Conservation (phyloP, 2,113 vertebrate genomes). For the Brienomyrus brachyistius region DNA sequence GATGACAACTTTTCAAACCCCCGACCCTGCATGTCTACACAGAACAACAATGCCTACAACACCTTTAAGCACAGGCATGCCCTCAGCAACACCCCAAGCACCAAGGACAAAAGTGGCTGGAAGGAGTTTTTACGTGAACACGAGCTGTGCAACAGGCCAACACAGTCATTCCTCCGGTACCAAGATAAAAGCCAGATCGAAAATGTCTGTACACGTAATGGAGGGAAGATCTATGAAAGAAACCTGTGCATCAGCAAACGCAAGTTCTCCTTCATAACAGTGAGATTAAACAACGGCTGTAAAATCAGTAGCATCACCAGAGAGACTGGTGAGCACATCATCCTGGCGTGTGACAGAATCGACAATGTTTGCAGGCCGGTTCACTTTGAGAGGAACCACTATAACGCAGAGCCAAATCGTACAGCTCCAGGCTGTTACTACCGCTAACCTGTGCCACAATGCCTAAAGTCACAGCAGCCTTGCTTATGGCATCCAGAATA, state of each 20-base stretch:
- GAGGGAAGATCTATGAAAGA: not conserved
- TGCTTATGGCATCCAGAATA: too few species aligned
- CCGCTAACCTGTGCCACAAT: too few species aligned
- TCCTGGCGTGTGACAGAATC: too few species aligned
- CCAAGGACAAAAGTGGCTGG: fast-evolving
- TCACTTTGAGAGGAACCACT: too few species aligned
- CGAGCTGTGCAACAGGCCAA: not conserved
- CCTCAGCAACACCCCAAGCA: not conserved
- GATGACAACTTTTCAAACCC: not conserved
- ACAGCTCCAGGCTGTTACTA: too few species aligned
- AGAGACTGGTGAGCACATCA: not conserved
- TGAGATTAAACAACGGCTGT: too few species aligned
- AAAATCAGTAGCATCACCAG: too few species aligned
- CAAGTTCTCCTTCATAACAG: not conserved
- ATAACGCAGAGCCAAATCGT: too few species aligned
- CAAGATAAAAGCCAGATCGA: fast-evolving
- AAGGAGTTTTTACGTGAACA: fast-evolving
- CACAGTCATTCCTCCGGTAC: not conserved
- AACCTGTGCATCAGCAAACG: not conserved
- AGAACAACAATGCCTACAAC: not conserved
- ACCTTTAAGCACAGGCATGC: not conserved
- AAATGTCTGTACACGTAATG: not conserved
- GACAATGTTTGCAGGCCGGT: not conserved
- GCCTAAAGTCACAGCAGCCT: too few species aligned
- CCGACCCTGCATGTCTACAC: not conserved